Percentiles rank a stretch among this genome's conserved stretches.
phyloP scores from a whole-genome alignment of 1,140 invertebrate species.

The Drosophila trapezifrons region DNA sequence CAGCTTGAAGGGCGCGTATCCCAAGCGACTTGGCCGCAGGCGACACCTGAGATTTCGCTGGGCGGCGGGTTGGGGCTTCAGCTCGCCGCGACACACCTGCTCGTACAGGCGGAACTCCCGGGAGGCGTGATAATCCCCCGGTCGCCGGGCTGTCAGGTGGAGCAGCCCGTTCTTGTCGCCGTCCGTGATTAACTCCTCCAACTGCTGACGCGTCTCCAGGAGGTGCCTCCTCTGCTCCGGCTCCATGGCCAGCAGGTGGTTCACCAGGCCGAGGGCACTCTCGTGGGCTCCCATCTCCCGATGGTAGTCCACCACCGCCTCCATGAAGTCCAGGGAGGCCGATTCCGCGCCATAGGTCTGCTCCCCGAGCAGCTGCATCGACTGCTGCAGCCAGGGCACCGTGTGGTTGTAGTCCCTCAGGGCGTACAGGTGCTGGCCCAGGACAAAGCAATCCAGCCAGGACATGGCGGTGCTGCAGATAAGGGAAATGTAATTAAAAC shows the following conservation, averaged over 20 bases:
- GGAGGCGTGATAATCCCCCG: constrained; percentile 62
- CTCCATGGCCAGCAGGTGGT: constrained; percentile 92
- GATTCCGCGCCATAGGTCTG: constrained; percentile 56
- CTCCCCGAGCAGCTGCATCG: constrained; percentile 83
- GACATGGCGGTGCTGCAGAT: constrained; percentile 86
- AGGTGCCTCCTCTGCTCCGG: constrained; percentile 93
- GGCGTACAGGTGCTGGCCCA: constrained; percentile 97
- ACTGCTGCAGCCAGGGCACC: constrained; percentile 96
- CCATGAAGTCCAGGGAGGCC: constrained; percentile 71
- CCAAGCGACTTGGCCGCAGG: constrained; percentile 87
- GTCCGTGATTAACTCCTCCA: constrained; percentile 62
- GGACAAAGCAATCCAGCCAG: constrained; percentile 97
- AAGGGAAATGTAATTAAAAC: neutral
- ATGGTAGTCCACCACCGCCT: constrained; percentile 82
- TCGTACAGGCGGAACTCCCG: constrained; percentile 88
- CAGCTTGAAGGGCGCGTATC: constrained; percentile 90
- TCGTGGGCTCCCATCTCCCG: constrained; percentile 94
- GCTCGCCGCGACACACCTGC: constrained; percentile 93
- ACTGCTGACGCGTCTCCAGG: constrained; percentile 88
- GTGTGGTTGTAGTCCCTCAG: constrained; percentile 96
- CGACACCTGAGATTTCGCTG: constrained; percentile 87
- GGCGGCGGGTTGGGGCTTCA: constrained; percentile 82
- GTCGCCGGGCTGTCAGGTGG: constrained; percentile 46
- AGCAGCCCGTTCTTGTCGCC: constrained; percentile 66
- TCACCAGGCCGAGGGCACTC: constrained; percentile 93